Percentiles rank a stretch among this genome's conserved stretches.
Conservation (phyloP, 2,888 invertebrate genomes). For the Drosophila limbata region DNA sequence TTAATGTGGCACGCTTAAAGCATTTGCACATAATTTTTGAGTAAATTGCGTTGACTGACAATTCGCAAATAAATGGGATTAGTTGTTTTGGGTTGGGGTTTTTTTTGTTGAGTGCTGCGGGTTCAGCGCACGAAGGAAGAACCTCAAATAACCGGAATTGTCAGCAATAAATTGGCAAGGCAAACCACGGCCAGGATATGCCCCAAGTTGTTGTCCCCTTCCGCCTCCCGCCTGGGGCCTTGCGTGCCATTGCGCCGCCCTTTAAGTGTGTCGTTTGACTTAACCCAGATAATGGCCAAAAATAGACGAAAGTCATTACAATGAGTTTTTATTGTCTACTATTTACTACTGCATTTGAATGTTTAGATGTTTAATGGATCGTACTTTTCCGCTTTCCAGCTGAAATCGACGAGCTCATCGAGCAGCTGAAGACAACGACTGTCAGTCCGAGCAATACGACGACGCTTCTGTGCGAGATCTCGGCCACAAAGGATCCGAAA, state of each 20-base stretch:
- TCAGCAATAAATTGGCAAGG: conserved; percentile 48
- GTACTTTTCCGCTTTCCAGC: conserved; percentile 53
- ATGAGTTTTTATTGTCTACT: conserved; percentile 2
- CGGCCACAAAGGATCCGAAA: conserved; percentile 84
- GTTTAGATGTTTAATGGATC: conserved; percentile 17
- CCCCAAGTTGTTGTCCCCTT: not conserved
- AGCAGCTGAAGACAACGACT: conserved; percentile 82
- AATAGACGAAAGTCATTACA: conserved; percentile 28
- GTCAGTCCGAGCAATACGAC: conserved; percentile 74
- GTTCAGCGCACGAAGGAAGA: not conserved
- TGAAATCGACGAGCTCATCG: conserved; percentile 85
- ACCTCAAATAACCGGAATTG: conserved; percentile 41
- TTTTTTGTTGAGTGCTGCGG: not conserved
- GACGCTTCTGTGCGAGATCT: conserved; percentile 81
- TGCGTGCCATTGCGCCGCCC: conserved; percentile 37
- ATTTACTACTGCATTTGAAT: conserved; percentile 1
- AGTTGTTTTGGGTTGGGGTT: conserved; percentile 15
- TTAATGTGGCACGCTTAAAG: conserved; percentile 64
- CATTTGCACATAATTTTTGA: conserved; percentile 49
- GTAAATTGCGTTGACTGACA: conserved; percentile 45
- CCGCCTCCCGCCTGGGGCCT: conserved; percentile 13
- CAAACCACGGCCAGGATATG: conserved; percentile 41
- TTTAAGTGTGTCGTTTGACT: conserved; percentile 32
- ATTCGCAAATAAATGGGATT: conserved; percentile 47
- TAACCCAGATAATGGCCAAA: conserved; percentile 37